Evolutionary conservation across 2,888 invertebrate genomes (phyloP).

Genomic region (Eurytoma californica): DNA sequence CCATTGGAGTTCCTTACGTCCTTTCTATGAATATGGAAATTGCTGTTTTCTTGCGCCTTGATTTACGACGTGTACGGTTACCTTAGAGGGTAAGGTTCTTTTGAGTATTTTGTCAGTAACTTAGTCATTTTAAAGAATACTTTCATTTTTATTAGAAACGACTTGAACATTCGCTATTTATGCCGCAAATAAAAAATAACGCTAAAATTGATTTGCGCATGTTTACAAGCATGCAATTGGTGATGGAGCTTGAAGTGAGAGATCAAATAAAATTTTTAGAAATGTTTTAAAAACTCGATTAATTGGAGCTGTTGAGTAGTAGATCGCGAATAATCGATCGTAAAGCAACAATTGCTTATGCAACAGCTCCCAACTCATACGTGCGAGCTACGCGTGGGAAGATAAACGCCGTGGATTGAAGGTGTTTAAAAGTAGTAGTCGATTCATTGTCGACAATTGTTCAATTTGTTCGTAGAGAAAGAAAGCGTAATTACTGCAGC

Average conservation of each 20-base stretch:
- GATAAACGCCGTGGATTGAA: conserved; percentile 61
- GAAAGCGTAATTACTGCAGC: not conserved
- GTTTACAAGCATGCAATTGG: no score
- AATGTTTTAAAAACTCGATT: no score
- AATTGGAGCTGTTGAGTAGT: no score
- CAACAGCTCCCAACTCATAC: not conserved
- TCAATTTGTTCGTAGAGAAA: conserved; percentile 64
- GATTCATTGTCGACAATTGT: conserved; percentile 67
- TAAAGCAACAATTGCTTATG: conserved; percentile 44
- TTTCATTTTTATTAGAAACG: no score
- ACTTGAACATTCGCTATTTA: no score
- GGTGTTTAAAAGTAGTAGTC: conserved; percentile 63
- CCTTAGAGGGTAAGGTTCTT: no score
- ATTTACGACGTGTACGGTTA: not conserved
- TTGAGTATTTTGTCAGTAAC: no score
- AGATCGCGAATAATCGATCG: conserved; percentile 16
- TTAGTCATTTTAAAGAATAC: no score
- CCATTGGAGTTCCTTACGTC: not conserved
- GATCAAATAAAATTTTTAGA: no score
- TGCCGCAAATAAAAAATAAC: no score
- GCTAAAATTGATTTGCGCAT: no score
- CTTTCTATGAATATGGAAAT: conserved; percentile 53
- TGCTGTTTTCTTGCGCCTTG: not conserved
- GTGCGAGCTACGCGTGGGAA: conserved; percentile 62
- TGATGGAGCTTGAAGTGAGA: no score